Conservation (phyloP, 2,113 vertebrate genomes). For the Eidolon helvum region DNA sequence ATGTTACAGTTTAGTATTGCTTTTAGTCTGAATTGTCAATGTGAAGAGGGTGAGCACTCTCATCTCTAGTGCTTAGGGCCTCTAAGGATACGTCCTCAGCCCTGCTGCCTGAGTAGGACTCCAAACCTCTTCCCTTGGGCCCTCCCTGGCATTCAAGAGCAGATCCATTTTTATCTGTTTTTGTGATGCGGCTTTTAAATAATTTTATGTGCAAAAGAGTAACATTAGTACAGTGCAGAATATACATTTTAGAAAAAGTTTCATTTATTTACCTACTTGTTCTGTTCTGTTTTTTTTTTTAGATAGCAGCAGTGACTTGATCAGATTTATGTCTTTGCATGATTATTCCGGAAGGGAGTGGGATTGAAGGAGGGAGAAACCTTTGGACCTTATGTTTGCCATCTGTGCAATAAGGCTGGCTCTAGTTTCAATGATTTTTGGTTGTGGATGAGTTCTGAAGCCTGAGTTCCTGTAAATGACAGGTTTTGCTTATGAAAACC, state of each 20-base stretch:
- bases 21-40: background rate
- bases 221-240: background rate
- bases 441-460: background rate
- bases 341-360: background rate
- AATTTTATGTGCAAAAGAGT: background rate
- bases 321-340: background rate
- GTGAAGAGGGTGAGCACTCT: background rate
- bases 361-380: background rate
- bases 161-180: background rate
- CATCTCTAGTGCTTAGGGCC: background rate
- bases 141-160: background rate
- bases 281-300: slow-evolving; percentile 4
- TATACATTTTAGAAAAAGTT: background rate
- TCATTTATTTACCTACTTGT: background rate
- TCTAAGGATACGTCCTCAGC: background rate
- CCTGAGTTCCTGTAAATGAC: slow-evolving; percentile 48
- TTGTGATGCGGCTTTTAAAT: background rate
- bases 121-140: rapidly evolving
- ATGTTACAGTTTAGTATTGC: background rate
- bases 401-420: background rate
- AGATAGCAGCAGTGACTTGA: background rate
- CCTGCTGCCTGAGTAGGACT: background rate
- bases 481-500: slow-evolving; percentile 51
- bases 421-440: background rate
- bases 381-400: background rate